Conservation (phyloP, 2,113 vertebrate genomes). For the Aramus guarauna region DNA sequence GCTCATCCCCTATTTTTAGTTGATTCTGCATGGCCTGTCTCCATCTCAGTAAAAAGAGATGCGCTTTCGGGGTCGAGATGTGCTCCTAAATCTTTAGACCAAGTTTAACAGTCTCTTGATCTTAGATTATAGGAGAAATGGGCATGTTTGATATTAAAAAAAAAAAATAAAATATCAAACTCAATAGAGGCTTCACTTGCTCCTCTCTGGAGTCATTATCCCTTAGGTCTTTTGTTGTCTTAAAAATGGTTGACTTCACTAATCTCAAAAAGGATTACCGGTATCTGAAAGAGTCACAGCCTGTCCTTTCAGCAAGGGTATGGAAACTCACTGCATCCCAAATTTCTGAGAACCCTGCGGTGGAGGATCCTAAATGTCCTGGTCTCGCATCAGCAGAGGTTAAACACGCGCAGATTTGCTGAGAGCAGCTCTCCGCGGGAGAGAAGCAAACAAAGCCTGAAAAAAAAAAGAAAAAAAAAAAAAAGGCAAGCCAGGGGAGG, state of each 20-base stretch:
- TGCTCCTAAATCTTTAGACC: background rate
- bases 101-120: background rate
- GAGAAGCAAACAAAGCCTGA: background rate
- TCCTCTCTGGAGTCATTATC: background rate
- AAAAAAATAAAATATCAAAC: background rate
- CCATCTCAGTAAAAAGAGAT: background rate
- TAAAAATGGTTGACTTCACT: background rate
- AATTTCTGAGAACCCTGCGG: background rate
- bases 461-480: too few relatives aligned
- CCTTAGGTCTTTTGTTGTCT: background rate
- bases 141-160: background rate
- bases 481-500: background rate
- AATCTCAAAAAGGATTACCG: background rate
- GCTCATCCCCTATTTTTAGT: background rate
- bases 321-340: fast-evolving
- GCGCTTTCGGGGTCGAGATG: fast-evolving
- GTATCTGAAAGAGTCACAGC: background rate
- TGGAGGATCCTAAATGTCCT: fast-evolving
- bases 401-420: background rate
- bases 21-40: background rate
- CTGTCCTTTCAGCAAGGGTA: background rate
- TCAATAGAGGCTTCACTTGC: background rate
- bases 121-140: background rate
- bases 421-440: background rate
- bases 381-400: background rate